Evolutionary conservation across 2,888 invertebrate species (phyloP), one percentile per base, ranked within the genome.

Genomic region (Andrena haemorrhoa): DNA sequence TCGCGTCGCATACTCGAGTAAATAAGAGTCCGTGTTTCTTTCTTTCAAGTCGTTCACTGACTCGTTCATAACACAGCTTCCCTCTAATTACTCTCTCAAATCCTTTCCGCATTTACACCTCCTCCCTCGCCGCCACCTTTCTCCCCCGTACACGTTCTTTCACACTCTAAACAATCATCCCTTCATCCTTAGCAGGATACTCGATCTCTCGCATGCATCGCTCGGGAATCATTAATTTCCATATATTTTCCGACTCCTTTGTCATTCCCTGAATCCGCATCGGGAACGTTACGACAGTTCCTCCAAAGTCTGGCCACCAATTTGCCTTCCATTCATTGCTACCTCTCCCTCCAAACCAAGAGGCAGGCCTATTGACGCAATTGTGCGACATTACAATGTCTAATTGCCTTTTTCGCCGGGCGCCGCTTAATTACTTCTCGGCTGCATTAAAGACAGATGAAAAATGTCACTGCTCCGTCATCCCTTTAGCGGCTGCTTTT

Each of bases 361-460:
- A 12, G 4, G 10, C 35, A 29, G 5, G n/a, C 47, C 16, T 20
- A 65, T 66, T 29, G 53, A 33, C 35, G 58, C 64, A 23, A 66
- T 68, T 49, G 53, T 68, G 35, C 51, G 33, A 20, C n/a, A 65
- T 53, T 49, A 79, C 80, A 68, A 60, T 66, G 81, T 80, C 75
- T 82, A 71, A 82, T 64, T 77, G 73, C 60, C 77, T 76, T 66
- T 60, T 74, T 69, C 85, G 33, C 63, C 12, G 61, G 41, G 76
- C 84, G 66, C 58, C 82, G 53, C 68, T 79, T 75, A 86, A 82
- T 87, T 75, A 75, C 65, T 76, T 79, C 82, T 79, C 63, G 73
- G 72, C 82, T 86, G 69, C 79, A 75, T 82, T 84, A 84, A 77
- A 72, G 72, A 65, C 82, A 33, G 75, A 68, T 79, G 79, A 83